Evolutionary conservation across 2,797 vertebrate species (phyloP).

Genomic region (Megalops cyprinoides): DNA sequence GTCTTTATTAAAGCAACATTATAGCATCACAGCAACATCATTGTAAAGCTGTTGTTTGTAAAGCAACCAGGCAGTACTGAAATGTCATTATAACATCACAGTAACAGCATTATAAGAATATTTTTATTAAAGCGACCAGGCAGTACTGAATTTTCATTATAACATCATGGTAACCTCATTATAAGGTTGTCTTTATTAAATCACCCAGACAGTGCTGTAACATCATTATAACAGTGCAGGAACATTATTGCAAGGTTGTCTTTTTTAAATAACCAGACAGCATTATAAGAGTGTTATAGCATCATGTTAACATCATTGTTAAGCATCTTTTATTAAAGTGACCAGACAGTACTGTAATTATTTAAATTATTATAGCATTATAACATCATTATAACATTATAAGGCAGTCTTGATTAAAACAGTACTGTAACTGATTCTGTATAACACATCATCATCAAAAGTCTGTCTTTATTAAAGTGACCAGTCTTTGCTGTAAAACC

Average conservation of each 20-base stretch:
- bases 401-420: slow-evolving; percentile 37
- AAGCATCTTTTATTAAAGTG: not conserved
- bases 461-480: no score
- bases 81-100: not conserved
- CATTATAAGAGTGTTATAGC: not conserved
- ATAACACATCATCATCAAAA: no score
- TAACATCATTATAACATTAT: not conserved
- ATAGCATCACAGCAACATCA: not conserved
- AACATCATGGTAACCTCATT: not conserved
- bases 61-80: not conserved
- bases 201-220: slow-evolving; percentile 41
- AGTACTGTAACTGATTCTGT: no score
- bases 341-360: slow-evolving; percentile 18
- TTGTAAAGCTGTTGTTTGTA: not conserved
- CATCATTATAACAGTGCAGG: no score
- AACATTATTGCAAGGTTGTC: no score
- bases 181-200: slow-evolving; percentile 36
- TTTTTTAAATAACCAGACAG: no score
- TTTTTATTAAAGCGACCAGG: not conserved
- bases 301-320: not conserved
- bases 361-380: no score
- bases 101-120: not conserved
- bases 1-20: slow-evolving; percentile 4
- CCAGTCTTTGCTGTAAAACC: no score
- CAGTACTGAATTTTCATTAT: slow-evolving; percentile 34